These are phyloP conservation scores for Pollenia griseotomentosa DNA, from an alignment of 2,888 invertebrate species.

Conservation along the genomic window DNA sequence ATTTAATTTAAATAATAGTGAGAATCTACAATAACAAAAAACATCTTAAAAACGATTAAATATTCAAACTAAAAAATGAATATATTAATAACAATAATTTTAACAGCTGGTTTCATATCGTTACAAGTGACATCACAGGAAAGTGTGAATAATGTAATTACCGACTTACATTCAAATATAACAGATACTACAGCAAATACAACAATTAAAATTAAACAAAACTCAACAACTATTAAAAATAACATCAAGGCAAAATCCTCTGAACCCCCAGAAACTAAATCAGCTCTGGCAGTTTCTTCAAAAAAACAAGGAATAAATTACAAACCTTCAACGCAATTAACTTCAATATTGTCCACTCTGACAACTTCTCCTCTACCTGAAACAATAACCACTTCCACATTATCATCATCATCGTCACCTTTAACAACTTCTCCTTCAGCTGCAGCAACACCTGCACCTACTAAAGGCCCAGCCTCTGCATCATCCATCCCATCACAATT, in stretches of 20 bases:
- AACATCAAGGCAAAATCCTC: constrained; percentile 25
- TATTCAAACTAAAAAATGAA: constrained; percentile 22
- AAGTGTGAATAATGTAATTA: constrained; percentile 1
- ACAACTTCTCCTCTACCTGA: neutral
- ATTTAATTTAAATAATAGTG: constrained; percentile 25
- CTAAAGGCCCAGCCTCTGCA: neutral
- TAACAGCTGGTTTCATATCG: neutral
- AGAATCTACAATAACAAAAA: constrained; percentile 12
- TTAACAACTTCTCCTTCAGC: neutral
- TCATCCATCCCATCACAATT: neutral
- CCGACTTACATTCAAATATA: constrained; percentile 21
- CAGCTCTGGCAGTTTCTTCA: neutral
- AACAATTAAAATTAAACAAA: constrained; percentile 10
- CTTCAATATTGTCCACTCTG: constrained; percentile 33
- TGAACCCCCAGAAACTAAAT: constrained; percentile 40
- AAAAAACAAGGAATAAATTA: constrained; percentile 22
- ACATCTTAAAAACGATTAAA: neutral
- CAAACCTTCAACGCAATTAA: constrained; percentile 20
- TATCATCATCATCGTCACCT: neutral
- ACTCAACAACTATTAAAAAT: constrained; percentile 1
- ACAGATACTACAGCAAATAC: constrained; percentile 6
- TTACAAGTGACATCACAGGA: constrained; percentile 33
- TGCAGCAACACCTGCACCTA: constrained; percentile 30
- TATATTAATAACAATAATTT: constrained; percentile 28
- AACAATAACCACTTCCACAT: constrained; percentile 7